Evolutionary conservation across 1,140 invertebrate species (phyloP).

Genomic region (Agrilus planipennis): DNA sequence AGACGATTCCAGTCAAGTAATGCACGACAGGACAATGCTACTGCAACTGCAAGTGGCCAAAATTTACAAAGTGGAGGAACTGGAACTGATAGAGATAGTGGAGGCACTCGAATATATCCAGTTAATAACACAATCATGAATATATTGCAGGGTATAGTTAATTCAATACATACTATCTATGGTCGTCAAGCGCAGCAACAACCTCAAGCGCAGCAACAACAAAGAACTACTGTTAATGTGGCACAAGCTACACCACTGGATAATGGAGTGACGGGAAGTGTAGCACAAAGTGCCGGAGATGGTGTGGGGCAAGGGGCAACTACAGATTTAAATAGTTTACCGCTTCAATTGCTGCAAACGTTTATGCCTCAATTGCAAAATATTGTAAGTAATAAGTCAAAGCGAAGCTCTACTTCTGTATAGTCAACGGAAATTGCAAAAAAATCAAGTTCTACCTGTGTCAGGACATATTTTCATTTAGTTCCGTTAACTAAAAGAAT

Average conservation of each 20-base stretch:
- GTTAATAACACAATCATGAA: slow-evolving; percentile 10
- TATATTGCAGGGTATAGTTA: slow-evolving; percentile 14
- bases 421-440: too few relatives aligned
- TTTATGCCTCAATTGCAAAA: slow-evolving; percentile 5
- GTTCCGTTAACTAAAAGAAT: too few relatives aligned
- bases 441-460: too few relatives aligned
- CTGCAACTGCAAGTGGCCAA: slow-evolving; percentile 2
- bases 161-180: slow-evolving; percentile 12
- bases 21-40: background rate
- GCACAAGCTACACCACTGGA: too few relatives aligned
- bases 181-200: slow-evolving; percentile 4
- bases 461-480: background rate
- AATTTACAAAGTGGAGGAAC: slow-evolving; percentile 8
- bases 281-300: background rate
- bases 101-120: background rate
- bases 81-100: background rate
- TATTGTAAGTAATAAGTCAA: slow-evolving; percentile 9
- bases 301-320: background rate
- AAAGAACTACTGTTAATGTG: background rate
- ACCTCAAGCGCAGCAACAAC: background rate
- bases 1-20: slow-evolving; percentile 7
- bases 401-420: background rate
- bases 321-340: background rate
- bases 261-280: too few relatives aligned
- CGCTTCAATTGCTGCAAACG: background rate